Percentiles rank a stretch among this genome's conserved stretches.
These are phyloP conservation scores for Atrichornis clamosus DNA, from an alignment of 2,113 vertebrate species.

Conservation along the genomic window DNA sequence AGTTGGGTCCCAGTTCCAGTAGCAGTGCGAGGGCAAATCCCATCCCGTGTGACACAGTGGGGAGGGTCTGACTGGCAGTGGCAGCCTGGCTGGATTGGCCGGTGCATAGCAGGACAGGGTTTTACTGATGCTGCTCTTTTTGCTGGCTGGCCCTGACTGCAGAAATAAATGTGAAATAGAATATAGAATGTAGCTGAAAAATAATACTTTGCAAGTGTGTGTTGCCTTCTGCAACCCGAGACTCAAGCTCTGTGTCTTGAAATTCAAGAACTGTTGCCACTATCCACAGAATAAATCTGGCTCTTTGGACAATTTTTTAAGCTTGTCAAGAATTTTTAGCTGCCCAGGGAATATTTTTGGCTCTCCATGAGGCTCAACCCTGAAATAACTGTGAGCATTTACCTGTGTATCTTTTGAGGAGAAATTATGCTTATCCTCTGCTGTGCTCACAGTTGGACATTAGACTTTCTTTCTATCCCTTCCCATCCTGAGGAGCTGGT, in stretches of 20 bases:
- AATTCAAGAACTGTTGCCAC: neutral
- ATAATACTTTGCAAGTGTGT: neutral
- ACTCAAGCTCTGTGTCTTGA: neutral
- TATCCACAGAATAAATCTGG: neutral
- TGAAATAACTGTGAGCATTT: neutral
- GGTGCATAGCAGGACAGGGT: neutral
- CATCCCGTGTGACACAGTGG: fast-evolving
- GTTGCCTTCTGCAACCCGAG: neutral
- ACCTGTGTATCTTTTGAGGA: neutral
- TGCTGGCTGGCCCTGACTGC: fast-evolving
- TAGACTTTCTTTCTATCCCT: neutral
- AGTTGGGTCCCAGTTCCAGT: neutral
- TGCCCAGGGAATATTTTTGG: neutral
- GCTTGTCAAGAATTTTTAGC: neutral
- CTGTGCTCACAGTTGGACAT: neutral
- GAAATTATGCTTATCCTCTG: fast-evolving
- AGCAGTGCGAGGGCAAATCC: neutral
- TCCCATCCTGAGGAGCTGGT: neutral
- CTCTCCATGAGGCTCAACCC: neutral
- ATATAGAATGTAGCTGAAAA: neutral
- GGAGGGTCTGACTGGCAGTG: neutral
- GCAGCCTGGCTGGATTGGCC: neutral
- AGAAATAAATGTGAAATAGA: neutral
- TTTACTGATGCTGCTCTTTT: neutral
- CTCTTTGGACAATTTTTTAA: neutral